These are phyloP conservation scores for Sceloporus tristichus DNA, from an alignment of 2,113 vertebrate species.

Conservation along the genomic window DNA sequence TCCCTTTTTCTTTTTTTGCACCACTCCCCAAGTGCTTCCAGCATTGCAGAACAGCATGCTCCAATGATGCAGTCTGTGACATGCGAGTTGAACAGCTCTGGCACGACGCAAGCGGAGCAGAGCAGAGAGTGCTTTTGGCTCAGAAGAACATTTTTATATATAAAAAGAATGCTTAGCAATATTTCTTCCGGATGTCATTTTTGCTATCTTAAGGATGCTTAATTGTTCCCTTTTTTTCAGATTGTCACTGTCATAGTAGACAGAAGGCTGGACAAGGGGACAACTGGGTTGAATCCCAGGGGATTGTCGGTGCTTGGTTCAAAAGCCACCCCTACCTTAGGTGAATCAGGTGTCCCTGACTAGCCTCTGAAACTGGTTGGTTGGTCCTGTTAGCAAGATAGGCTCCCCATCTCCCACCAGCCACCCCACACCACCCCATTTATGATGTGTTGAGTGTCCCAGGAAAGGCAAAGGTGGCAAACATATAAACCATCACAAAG, in stretches of 20 bases:
- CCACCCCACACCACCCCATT: neutral
- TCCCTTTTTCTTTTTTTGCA: neutral
- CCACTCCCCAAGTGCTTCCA: neutral
- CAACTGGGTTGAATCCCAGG: too few relatives aligned
- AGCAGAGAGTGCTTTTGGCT: neutral
- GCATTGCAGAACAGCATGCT: neutral
- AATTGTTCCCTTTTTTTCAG: neutral
- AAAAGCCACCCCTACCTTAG: too few relatives aligned
- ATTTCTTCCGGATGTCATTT: neutral
- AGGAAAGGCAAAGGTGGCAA: neutral
- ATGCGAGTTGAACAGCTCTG: accelerated
- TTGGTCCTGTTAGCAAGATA: too few relatives aligned
- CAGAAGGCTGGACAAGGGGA: too few relatives aligned
- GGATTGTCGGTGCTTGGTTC: too few relatives aligned
- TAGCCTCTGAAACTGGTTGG: too few relatives aligned
- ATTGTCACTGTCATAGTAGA: neutral
- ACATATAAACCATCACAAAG: neutral
- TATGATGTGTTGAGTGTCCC: neutral
- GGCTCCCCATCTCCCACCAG: too few relatives aligned
- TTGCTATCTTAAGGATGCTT: neutral
- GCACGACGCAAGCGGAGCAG: neutral
- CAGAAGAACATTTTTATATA: neutral
- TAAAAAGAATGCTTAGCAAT: neutral
- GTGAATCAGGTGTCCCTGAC: too few relatives aligned
- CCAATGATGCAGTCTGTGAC: accelerated